phyloP scores from a whole-genome alignment of 2,888 invertebrate genomes.

The Spodoptera exigua region DNA sequence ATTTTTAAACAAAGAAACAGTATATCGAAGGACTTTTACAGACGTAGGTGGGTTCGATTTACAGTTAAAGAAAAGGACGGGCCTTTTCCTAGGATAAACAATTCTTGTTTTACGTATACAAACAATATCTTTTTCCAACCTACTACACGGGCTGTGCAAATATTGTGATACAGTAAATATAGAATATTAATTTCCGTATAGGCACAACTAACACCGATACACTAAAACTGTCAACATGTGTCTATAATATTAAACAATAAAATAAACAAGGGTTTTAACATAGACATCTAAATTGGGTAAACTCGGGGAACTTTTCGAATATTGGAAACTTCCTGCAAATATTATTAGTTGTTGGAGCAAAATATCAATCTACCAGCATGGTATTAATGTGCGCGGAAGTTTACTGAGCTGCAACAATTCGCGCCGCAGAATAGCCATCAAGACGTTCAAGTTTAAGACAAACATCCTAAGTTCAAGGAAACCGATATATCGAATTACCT shows the following conservation, averaged over 20 bases:
- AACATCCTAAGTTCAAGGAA: conserved; percentile 60
- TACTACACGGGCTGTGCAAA: conserved; percentile 8
- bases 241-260: conserved; percentile 17
- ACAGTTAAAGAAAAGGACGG: conserved; percentile 58
- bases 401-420: conserved; percentile 63
- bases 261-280: conserved; percentile 17
- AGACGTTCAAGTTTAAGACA: conserved; percentile 59
- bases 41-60: conserved; percentile 63
- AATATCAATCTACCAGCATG: conserved; percentile 53
- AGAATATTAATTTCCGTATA: conserved; percentile 1
- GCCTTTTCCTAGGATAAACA: conserved; percentile 51
- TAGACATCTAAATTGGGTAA: conserved; percentile 16
- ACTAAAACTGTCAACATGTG: conserved; percentile 1
- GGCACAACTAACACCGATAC: background rate
- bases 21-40: conserved; percentile 32
- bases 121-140: conserved; percentile 6
- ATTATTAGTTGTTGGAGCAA: conserved; percentile 22
- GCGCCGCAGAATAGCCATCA: conserved; percentile 56
- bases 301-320: conserved; percentile 26
- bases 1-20: too few species aligned
- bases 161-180: conserved; percentile 4
- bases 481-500: conserved; percentile 66
- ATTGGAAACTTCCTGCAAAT: conserved; percentile 25
- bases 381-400: conserved; percentile 63
- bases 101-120: conserved; percentile 43